Conservation (phyloP, 2,113 vertebrate species). For the Vicugna pacos region DNA sequence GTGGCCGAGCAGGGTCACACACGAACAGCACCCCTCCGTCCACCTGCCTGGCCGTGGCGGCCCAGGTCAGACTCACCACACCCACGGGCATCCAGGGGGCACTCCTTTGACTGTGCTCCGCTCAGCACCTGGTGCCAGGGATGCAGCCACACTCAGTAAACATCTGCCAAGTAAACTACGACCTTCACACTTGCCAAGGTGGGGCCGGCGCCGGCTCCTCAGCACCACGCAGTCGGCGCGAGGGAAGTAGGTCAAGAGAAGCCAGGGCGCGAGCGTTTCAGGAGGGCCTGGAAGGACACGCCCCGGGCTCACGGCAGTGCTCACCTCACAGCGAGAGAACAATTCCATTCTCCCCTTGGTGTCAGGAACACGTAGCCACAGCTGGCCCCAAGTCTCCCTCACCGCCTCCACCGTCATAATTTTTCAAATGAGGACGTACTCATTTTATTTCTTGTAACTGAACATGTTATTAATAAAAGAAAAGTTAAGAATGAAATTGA, state of each 20-base stretch:
- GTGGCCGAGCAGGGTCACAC: not conserved
- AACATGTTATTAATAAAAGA: not conserved
- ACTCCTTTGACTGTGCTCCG: not conserved
- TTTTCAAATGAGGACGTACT: slow-evolving; percentile 9
- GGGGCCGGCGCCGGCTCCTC: not conserved
- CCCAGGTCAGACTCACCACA: not conserved
- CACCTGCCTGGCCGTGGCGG: not conserved
- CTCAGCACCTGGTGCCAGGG: rapidly evolving
- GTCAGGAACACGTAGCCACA: no score
- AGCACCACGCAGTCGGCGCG: not conserved
- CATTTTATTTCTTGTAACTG: slow-evolving; percentile 20
- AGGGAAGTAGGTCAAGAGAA: not conserved
- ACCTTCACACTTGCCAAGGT: not conserved
- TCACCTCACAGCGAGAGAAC: not conserved
- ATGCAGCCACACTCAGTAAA: not conserved
- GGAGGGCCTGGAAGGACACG: not conserved
- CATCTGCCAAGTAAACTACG: not conserved
- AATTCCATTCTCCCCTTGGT: not conserved
- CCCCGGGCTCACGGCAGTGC: not conserved
- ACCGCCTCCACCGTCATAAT: not conserved
- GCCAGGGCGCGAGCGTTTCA: not conserved
- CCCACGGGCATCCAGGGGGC: not conserved
- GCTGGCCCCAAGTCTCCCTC: not conserved
- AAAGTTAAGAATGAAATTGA: not conserved
- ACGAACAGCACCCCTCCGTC: not conserved